Evolutionary conservation across 2,888 invertebrate species (phyloP), one percentile per base, ranked within the genome.

Genomic region (Eumerus sabulonum): DNA sequence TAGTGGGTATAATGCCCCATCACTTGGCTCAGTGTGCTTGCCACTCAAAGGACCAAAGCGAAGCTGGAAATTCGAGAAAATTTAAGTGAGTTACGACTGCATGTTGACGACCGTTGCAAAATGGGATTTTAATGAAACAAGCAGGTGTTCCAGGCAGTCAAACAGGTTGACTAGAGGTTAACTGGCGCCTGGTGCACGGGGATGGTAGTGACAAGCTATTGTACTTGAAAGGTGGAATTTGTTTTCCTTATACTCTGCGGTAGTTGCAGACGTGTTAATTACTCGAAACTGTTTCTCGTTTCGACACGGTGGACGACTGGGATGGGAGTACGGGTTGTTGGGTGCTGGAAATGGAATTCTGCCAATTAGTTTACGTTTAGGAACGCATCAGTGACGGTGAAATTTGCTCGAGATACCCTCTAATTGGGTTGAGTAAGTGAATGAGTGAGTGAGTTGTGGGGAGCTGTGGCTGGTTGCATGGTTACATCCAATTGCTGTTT

Each of bases 331-430:
- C 47, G 51, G 9, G 40, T n/a, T 40, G 40, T 3, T 9, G 2
- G 40, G 40, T 27, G 38, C 50, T 19, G 50, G 62, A 48, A 56
- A 71, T 56, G 48, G 56, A 44, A 50, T 51, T 51, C 57, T 72
- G 77, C 77, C 77, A 77, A 77, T 77, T 77, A 77, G 67, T 77
- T 77, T 72, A 36, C 77, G 57, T 77, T 77, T 77, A 77, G 72
- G 42, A 77, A 77, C 72, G 72, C 77, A 77, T 77, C 77, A 77
- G 67, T 57, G 56, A 63, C 62, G 50, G 44, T n/a, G 42, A 16
- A 63, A 68, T 62, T 48, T 53, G 42, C 45, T 16, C 47, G 14
- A 54, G 60, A 66, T 72, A 35, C 42, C 40, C 62, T 57, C 77
- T 72, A 77, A 72, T 77, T 77, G 77, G 67, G 27, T 53, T 45